Conservation (phyloP, 2,113 vertebrate species). For the Mesocricetus auratus region DNA sequence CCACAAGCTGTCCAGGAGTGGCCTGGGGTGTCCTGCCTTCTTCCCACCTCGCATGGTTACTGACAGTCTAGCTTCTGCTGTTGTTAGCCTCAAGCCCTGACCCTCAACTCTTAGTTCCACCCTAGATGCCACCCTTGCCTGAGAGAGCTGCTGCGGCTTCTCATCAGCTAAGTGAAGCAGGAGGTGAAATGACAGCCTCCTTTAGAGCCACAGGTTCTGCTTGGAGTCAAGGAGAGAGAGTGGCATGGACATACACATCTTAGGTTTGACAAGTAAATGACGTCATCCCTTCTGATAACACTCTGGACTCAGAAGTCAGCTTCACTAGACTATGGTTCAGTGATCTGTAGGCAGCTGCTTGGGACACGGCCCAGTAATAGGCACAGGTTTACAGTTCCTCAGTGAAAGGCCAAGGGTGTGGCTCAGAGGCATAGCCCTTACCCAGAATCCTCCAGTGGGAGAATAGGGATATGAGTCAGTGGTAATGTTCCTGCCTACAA, state of each 20-base stretch:
- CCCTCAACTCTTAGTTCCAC: background rate
- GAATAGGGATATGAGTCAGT: background rate
- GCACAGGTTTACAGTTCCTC: background rate
- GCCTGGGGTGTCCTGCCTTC: background rate
- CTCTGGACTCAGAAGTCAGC: background rate
- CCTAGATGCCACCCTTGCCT: background rate
- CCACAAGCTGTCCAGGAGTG: background rate
- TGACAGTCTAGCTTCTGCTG: background rate
- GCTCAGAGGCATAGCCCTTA: background rate
- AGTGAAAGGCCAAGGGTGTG: background rate
- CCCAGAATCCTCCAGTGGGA: background rate
- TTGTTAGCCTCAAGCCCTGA: background rate
- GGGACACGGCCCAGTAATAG: background rate
- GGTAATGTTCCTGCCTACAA: background rate
- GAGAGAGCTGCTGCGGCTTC: background rate
- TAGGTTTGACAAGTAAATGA: background rate
- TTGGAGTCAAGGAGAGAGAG: background rate
- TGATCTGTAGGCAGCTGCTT: background rate
- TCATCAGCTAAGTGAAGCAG: background rate
- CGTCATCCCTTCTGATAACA: too few relatives aligned
- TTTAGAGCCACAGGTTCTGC: background rate
- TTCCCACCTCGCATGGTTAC: background rate
- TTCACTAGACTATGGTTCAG: background rate
- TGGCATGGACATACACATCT: background rate
- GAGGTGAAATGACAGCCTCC: background rate